Conservation (phyloP, 2,797 vertebrate genomes). For the Tolypeutes matacus region DNA sequence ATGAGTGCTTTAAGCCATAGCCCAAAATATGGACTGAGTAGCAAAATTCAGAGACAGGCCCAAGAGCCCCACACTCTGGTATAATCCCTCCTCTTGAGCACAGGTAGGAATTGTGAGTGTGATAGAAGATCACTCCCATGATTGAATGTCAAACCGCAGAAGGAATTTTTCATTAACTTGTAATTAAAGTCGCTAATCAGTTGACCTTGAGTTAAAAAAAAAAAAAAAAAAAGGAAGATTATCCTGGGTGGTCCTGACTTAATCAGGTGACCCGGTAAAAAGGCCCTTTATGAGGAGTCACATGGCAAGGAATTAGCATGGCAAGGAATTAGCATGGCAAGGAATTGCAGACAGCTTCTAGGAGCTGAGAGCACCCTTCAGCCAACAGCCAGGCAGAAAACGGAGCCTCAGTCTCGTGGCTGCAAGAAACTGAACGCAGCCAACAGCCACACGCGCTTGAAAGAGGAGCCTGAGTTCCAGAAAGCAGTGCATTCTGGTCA, state of each 20-base stretch:
- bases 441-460: accelerated
- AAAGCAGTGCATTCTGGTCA: neutral
- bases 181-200: too few relatives aligned
- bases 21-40: accelerated
- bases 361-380: neutral
- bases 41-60: neutral
- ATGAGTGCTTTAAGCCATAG: neutral
- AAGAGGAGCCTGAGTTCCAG: neutral
- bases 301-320: neutral
- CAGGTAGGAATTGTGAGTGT: neutral
- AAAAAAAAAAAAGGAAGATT: too few relatives aligned
- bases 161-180: too few relatives aligned
- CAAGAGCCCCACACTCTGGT: accelerated
- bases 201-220: neutral
- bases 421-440: neutral
- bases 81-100: too few relatives aligned
- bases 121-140: neutral
- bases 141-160: accelerated
- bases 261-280: neutral
- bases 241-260: neutral
- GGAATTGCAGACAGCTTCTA: neutral
- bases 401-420: too few relatives aligned
- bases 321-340: too few relatives aligned
- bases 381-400: neutral
- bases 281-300: neutral